Evolutionary conservation across 2,888 invertebrate genomes (phyloP).

Genomic region (Ochlodes sylvanus): DNA sequence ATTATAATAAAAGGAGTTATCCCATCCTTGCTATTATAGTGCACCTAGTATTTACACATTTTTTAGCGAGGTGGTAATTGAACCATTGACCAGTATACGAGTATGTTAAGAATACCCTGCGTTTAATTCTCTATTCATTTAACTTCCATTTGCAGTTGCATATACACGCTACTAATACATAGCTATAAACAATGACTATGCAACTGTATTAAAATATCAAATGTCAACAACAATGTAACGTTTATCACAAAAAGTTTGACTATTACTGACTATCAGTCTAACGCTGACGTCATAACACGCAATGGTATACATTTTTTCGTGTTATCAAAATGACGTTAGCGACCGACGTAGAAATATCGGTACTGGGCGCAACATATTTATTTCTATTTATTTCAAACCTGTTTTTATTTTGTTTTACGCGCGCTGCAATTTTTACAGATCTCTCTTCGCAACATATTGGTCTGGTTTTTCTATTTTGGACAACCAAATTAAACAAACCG

Average conservation of each 20-base stretch:
- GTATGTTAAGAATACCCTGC: no score
- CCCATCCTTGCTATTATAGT: no score
- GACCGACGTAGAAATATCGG: slow-evolving; percentile 11
- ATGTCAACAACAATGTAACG: neutral
- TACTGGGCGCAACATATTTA: neutral
- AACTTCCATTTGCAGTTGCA: no score
- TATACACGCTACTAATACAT: no score
- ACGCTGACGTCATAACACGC: slow-evolving; percentile 38
- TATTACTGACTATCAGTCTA: neutral
- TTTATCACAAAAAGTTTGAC: slow-evolving; percentile 10
- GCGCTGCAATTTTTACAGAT: neutral
- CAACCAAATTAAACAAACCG: neutral
- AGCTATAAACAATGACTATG: no score
- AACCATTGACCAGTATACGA: no score
- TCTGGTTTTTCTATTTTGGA: neutral
- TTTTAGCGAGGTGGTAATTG: no score
- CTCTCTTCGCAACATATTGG: no score
- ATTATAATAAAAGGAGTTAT: no score
- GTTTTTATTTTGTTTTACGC: neutral
- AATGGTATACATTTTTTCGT: slow-evolving; percentile 7
- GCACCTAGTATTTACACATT: no score
- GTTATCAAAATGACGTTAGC: slow-evolving; percentile 26
- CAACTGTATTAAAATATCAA: no score
- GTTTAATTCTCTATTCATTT: no score
- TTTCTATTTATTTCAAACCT: neutral